phyloP scores from a whole-genome alignment of 2,113 vertebrate genomes.

The Zonotrichia leucophrys region DNA sequence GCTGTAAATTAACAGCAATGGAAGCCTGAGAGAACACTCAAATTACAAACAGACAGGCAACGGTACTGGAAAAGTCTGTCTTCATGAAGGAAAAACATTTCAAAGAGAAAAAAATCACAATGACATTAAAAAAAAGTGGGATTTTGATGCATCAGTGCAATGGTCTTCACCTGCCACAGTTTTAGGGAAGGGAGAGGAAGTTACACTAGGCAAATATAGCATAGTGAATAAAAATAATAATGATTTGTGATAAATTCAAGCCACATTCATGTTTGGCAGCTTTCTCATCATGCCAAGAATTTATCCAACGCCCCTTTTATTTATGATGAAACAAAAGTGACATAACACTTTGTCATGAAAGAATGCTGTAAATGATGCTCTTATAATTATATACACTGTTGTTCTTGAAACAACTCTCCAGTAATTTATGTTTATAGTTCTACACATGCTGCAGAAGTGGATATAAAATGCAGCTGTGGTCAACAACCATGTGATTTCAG shows the following conservation, averaged over 20 bases:
- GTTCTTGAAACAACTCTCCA: constrained; percentile 45
- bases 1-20: background rate
- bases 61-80: background rate
- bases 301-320: constrained; percentile 66
- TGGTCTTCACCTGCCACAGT: background rate
- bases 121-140: background rate
- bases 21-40: background rate
- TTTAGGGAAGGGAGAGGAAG: background rate
- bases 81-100: background rate
- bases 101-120: accelerated
- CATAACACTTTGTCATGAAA: constrained; percentile 66
- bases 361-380: constrained; percentile 62
- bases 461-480: constrained; percentile 50
- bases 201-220: background rate
- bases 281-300: constrained; percentile 58
- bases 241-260: constrained; percentile 63
- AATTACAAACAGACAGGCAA: background rate
- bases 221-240: constrained; percentile 36
- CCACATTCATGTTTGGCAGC: constrained; percentile 62
- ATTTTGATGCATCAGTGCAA: background rate
- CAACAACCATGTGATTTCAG: background rate
- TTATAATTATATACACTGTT: constrained; percentile 62
- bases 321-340: constrained; percentile 74
- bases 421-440: constrained; percentile 58
- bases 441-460: background rate